Evolutionary conservation across 2,797 vertebrate species (phyloP), one percentile per base, ranked within the genome.

Genomic region (Galaxias olidus): DNA sequence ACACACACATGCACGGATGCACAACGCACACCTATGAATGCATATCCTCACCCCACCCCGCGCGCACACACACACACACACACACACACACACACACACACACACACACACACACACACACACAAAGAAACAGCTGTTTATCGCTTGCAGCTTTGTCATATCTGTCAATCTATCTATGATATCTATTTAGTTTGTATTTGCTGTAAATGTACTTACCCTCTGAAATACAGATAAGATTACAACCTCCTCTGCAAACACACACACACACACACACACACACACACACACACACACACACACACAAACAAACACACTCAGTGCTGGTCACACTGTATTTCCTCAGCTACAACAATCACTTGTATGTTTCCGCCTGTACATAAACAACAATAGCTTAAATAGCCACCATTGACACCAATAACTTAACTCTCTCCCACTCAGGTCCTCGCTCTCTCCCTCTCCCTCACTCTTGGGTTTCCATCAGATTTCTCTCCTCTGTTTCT

Each of bases 351-450:
- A 87, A 86, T 83, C 86, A 78, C 81, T 87, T 90, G 84, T 90
- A 90, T 90, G 87, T 88, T 87, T 85, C 86, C 82, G 51, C 83
- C 73, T 78, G 74, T 86, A 90, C 90, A 91, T 87, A 90, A 90
- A 88, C 84, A 89, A 73, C 72, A 69, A n/a, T 57, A 67, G 69
- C 65, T 72, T 75, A 77, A 83, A 73, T 74, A 81, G 83, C 53
- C 70, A 76, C 79, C 80, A 78, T 83, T 85, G 80, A 88, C 86
- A 86, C 75, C 61, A 59, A 80, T 74, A 68, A 68, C 73, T 75
- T 51, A 59, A 59, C 51, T 66, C 56, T 61, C 58, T 51, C 55
- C 51, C 60, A 17, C 44, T 9, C 45, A 48, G 12, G n/a, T 19
- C 15, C 8, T 30, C 57, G 61, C 74, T 62, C 51, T 58, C 54